Base-by-base conservation (phyloP, 2,797 vertebrate species). In the Microtus obscurus region DNA sequence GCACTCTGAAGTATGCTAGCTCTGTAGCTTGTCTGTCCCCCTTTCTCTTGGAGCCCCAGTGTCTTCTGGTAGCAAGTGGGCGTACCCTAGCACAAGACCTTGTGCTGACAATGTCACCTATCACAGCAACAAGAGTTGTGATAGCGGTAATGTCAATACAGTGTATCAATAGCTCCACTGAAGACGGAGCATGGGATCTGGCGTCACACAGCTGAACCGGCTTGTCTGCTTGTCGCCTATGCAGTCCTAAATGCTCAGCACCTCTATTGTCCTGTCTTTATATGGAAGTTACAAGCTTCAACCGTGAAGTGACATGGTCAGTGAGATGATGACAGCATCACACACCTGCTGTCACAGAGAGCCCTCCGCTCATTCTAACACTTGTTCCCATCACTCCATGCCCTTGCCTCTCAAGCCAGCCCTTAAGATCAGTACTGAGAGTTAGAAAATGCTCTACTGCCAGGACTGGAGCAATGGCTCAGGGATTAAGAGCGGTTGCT, bases 51-150 rank as follows among this genome's bases (percentile, higher is more conserved):
- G n/a, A 79, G 9, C 14, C 21, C 86, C 31, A n/a, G 0, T 53
- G 21, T 67, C 63, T 92, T 90, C 67, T 0, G 53, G 8, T 6
- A 31, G 23, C 34, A 74, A 79, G 7, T 12, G 56, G 25, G 51
- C 17, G 1, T 6, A n/a, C 31, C 65, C 31, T 51, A 61, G 85
- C 90, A 67, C 14, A 3, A 29, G 19, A 37, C 23, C 1, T 6
- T 17, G 40, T 34, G 2, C 56, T 2, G 10, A 79, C 2, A 34
- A 0, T 16, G 14, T 8, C 63, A 0, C 1, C 4, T 0, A 0
- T 3, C 34, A 21, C 11, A 9, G 51, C 0, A 31, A 34, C 2
- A 43, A 53, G 21, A 21, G 29, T 2, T 21, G 34, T 10, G 13
- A 27, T 4, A 37, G 40, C 53, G 51, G 10, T 43, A 9, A 40